Evolutionary conservation across 2,888 invertebrate species (phyloP).

Genomic region (Escarpia spicata): DNA sequence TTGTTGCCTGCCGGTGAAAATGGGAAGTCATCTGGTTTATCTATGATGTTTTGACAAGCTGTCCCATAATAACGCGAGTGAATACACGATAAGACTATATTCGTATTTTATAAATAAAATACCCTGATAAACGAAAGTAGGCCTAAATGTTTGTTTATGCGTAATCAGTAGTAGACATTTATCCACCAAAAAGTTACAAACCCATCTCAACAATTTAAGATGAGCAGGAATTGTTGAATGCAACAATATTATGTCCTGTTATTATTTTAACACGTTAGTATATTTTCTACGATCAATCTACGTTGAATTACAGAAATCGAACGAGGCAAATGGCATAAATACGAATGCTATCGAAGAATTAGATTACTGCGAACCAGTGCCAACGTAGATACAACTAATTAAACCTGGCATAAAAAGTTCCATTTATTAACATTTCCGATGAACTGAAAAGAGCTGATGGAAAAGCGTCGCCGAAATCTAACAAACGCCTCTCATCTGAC

Average conservation of each 20-base stretch:
- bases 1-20: background rate
- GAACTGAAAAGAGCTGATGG: background rate
- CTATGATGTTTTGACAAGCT: background rate
- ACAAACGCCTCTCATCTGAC: background rate
- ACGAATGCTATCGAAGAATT: too few species aligned
- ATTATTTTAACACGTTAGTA: background rate
- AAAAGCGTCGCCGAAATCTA: background rate
- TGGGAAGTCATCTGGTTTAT: constrained; percentile 10
- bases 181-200: background rate
- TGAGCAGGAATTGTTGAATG: background rate
- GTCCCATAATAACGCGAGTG: background rate
- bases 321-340: too few species aligned
- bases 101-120: background rate
- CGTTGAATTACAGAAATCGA: too few species aligned
- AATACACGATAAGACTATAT: background rate
- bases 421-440: background rate
- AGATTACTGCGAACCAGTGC: too few species aligned
- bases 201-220: background rate
- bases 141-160: background rate
- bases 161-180: background rate
- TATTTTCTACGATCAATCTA: too few species aligned
- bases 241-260: background rate
- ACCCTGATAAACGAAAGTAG: background rate
- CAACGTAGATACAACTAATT: too few species aligned
- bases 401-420: too few species aligned